Conservation (phyloP, 2,888 invertebrate genomes). For the Chydorus sphaericus region DNA sequence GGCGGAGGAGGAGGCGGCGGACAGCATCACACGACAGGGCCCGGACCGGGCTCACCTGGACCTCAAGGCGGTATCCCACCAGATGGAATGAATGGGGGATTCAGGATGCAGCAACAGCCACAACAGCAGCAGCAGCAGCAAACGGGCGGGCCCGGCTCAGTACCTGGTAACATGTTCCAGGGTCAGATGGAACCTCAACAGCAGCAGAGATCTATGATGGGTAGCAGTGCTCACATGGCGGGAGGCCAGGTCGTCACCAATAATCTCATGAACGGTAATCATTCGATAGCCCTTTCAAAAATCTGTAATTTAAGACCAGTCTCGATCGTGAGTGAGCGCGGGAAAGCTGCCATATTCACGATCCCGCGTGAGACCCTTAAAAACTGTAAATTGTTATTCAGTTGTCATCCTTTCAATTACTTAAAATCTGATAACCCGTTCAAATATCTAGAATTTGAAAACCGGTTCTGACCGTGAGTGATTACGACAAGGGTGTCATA, state of each 20-base stretch:
- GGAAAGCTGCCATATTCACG: too few species aligned
- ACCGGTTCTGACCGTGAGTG: too few species aligned
- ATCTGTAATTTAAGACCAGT: too few species aligned
- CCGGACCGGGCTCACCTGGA: not conserved
- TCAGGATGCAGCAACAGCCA: not conserved
- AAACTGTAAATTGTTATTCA: too few species aligned
- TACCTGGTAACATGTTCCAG: not conserved
- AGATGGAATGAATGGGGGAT: slow-evolving; percentile 3
- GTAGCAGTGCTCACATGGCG: slow-evolving; percentile 23
- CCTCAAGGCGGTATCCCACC: not conserved
- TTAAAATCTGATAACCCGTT: too few species aligned
- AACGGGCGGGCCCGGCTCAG: slow-evolving; percentile 17
- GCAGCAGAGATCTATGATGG: slow-evolving; percentile 20
- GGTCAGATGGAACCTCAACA: slow-evolving; percentile 22
- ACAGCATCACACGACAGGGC: not conserved
- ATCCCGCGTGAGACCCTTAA: too few species aligned
- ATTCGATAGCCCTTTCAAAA: too few species aligned
- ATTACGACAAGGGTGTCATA: too few species aligned
- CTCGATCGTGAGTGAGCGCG: too few species aligned
- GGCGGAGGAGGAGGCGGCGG: slow-evolving; percentile 1
- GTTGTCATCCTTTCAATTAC: too few species aligned
- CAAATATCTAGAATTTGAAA: too few species aligned
- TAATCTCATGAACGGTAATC: slow-evolving; percentile 7
- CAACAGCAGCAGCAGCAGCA: slow-evolving; percentile 27
- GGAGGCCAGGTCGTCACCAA: slow-evolving; percentile 24